phyloP scores from a whole-genome alignment of 2,888 invertebrate genomes.

The Xestia rhomboidea region DNA sequence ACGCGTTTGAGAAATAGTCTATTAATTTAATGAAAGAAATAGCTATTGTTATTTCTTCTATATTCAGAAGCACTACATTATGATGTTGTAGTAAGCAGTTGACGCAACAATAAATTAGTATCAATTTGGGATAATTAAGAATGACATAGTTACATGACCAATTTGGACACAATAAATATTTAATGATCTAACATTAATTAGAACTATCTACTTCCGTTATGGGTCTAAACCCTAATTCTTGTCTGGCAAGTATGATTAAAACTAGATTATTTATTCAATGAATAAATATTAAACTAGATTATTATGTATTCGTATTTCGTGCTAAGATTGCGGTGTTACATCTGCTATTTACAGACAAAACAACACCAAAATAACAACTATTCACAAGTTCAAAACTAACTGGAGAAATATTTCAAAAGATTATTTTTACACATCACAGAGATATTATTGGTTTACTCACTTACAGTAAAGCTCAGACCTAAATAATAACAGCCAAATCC shows the following conservation, averaged over 20 bases:
- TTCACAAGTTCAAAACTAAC: constrained; percentile 25
- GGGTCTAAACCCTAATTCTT: too few relatives aligned
- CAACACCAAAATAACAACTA: neutral
- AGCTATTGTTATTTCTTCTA: neutral
- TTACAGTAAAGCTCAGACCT: neutral
- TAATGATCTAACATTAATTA: constrained; percentile 19
- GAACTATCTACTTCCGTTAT: too few relatives aligned
- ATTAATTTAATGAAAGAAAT: constrained; percentile 1
- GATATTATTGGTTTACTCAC: constrained; percentile 42
- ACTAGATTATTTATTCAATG: too few relatives aligned
- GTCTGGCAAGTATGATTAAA: too few relatives aligned
- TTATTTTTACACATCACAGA: too few relatives aligned
- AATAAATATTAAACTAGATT: too few relatives aligned
- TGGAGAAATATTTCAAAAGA: too few relatives aligned
- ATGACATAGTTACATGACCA: constrained; percentile 6
- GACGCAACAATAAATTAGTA: constrained; percentile 17
- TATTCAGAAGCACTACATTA: neutral
- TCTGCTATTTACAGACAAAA: constrained; percentile 3
- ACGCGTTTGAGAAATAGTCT: constrained; percentile 7
- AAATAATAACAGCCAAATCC: neutral
- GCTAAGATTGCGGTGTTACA: neutral
- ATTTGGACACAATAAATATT: neutral
- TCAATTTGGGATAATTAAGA: constrained; percentile 16
- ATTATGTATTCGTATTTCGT: too few relatives aligned
- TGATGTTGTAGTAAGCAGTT: neutral